Evolutionary conservation across 2,113 vertebrate species (phyloP).

Genomic region (Mola mola): DNA sequence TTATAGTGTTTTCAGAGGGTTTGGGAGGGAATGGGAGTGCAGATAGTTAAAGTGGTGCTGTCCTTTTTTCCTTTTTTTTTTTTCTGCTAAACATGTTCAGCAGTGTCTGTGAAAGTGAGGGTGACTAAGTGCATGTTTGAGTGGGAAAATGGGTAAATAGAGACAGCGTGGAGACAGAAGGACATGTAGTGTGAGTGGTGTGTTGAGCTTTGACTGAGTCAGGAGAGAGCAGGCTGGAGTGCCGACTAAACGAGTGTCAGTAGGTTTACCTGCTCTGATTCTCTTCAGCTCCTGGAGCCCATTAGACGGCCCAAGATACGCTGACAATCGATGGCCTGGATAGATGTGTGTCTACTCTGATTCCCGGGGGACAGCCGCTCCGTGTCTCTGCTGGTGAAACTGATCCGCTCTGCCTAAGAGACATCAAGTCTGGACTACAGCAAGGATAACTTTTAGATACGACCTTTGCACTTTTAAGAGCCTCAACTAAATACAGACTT

Average conservation of each 20-base stretch:
- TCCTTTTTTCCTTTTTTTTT: too few species aligned
- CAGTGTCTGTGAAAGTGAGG: slow-evolving; percentile 2
- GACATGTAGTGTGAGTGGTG: slow-evolving; percentile 26
- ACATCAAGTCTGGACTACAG: slow-evolving; percentile 35
- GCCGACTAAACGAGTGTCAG: slow-evolving; percentile 27
- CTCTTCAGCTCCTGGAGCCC: slow-evolving; percentile 38
- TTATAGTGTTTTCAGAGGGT: slow-evolving; percentile 19
- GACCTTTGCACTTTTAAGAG: neutral
- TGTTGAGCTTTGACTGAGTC: slow-evolving; percentile 29
- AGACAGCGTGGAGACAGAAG: slow-evolving; percentile 8
- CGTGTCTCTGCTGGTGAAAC: slow-evolving; percentile 46
- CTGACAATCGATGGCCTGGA: slow-evolving; percentile 71
- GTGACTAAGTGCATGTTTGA: slow-evolving; percentile 18
- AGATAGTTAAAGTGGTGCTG: too few species aligned
- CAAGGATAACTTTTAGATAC: slow-evolving; percentile 5
- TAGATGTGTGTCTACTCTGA: slow-evolving; percentile 35
- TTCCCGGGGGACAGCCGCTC: slow-evolving; percentile 15
- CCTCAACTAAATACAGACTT: too few species aligned
- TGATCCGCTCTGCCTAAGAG: slow-evolving; percentile 33
- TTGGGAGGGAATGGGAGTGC: slow-evolving; percentile 3
- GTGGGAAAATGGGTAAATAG: slow-evolving; percentile 30
- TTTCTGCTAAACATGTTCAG: slow-evolving; percentile 21
- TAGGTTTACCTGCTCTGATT: slow-evolving; percentile 27
- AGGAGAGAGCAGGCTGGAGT: slow-evolving; percentile 12
- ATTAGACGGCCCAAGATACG: slow-evolving; percentile 56